phyloP scores from a whole-genome alignment of 2,113 vertebrate species.

The Numenius arquata region DNA sequence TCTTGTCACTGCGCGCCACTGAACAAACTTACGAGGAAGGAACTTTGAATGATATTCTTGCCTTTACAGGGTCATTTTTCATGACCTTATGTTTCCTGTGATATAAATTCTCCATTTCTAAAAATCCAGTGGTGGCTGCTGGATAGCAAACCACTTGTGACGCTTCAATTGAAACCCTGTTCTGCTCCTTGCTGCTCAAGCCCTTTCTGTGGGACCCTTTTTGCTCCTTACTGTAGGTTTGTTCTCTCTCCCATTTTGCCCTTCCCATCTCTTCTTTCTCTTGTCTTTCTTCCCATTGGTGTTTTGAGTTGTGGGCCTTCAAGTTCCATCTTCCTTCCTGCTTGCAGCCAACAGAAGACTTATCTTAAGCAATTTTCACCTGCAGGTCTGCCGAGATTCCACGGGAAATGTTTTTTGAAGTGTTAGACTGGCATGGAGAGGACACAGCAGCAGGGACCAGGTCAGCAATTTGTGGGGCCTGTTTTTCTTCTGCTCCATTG shows the following conservation, averaged over 20 bases:
- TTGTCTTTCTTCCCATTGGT: neutral
- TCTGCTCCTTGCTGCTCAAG: fast-evolving
- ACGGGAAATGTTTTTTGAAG: neutral
- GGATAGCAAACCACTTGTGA: neutral
- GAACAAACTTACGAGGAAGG: neutral
- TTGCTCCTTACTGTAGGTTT: neutral
- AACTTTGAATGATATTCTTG: neutral
- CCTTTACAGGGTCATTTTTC: neutral
- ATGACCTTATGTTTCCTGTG: neutral
- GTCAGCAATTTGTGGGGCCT: neutral
- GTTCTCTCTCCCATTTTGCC: neutral
- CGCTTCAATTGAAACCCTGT: neutral
- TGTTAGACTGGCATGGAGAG: neutral
- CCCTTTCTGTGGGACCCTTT: neutral
- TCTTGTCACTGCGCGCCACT: neutral
- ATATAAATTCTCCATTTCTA: neutral
- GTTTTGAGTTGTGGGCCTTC: neutral
- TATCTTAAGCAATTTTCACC: neutral
- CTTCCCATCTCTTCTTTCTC: neutral
- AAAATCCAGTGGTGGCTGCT: neutral
- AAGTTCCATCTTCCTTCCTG: neutral
- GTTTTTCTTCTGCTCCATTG: neutral
- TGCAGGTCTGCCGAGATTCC: neutral
- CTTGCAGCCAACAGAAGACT: neutral
- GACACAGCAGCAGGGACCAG: neutral